Percentiles rank a stretch among this genome's conserved stretches.
Evolutionary conservation across 1,140 invertebrate genomes (phyloP).

Genomic region (Chionoecetes opilio): DNA sequence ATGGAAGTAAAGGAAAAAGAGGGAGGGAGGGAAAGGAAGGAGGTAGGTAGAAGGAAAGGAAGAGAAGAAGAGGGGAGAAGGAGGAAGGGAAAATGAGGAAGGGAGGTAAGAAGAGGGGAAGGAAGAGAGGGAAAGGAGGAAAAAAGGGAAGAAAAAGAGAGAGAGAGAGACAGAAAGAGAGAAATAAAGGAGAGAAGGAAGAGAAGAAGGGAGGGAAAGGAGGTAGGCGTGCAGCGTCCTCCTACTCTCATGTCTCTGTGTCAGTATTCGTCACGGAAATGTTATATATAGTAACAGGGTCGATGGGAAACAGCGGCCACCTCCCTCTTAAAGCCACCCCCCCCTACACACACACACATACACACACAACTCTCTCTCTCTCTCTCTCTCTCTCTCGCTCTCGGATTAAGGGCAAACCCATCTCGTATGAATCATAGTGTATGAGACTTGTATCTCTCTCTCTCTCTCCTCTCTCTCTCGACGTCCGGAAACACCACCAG

Average conservation of each 20-base stretch:
- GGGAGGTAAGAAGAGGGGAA: neutral
- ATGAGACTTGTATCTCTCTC: neutral
- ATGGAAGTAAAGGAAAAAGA: neutral
- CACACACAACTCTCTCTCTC: neutral
- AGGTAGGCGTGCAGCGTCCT: neutral
- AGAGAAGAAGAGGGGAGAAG: neutral
- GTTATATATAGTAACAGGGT: conserved; percentile 21
- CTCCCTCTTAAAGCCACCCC: too few relatives aligned
- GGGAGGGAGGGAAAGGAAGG: neutral
- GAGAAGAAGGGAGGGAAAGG: neutral
- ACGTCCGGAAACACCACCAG: neutral
- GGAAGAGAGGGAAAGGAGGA: neutral
- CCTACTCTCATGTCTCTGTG: neutral
- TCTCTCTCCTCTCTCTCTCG: neutral
- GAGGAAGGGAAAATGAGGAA: neutral
- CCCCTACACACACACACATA: too few relatives aligned
- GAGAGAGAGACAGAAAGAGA: neutral
- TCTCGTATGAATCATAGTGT: too few relatives aligned
- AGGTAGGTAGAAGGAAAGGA: neutral
- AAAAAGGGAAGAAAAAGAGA: too few relatives aligned
- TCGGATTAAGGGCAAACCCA: neutral
- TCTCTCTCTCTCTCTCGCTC: neutral
- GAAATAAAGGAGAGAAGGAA: neutral
- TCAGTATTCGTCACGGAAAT: neutral
- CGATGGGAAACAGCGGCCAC: neutral